Base-by-base conservation (phyloP, 2,113 vertebrate species). In the Pseudopipra pipra region DNA sequence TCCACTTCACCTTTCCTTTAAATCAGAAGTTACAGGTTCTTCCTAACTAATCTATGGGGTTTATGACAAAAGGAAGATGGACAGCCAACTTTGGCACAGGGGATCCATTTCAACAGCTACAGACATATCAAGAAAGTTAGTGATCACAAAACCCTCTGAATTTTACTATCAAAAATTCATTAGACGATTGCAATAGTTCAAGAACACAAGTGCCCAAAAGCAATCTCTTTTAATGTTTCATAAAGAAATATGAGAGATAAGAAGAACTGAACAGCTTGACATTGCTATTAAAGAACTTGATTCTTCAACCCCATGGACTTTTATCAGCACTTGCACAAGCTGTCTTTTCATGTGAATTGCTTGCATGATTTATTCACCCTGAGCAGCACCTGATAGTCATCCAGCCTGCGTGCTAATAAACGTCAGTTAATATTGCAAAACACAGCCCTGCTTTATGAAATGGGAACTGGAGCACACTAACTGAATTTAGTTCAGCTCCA, bases 181-280 rank as follows among this genome's bases (percentile, higher is more conserved):
- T 92, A 96, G 73, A 89, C 1, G 54, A 87, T 79, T 93, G 95
- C 88, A 82, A 76, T 73, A 92, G 95, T 85, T 95, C 88, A 90
- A 96, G 95, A 96, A 95, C 92, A 95, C 89, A 94, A 92, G 95
- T 92, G 92, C 90, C 93, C 88, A 35, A 93, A 92, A 94, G 96
- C 90, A 94, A 94, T 93, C 68, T 89, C 73, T 86, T 96, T 81
- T 79, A 96, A 92, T 74, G 77, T 90, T 96, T 97, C 73, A 93
- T 90, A 93, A 82, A 92, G 80, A 90, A 97, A 88, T 92, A 87
- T 30, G 56, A 89, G 80, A 93, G 93, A 93, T 84, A 95, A 95
- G 92, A 92, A 92, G 85, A 87, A 84, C 90, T 76, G 75, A 96
- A 75, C 44, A 90, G 76, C 52, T 54, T 90, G 90, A 90, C 65